These are phyloP conservation scores for Neodiprion pinetum DNA, from an alignment of 1,140 invertebrate genomes.

Conservation along the genomic window DNA sequence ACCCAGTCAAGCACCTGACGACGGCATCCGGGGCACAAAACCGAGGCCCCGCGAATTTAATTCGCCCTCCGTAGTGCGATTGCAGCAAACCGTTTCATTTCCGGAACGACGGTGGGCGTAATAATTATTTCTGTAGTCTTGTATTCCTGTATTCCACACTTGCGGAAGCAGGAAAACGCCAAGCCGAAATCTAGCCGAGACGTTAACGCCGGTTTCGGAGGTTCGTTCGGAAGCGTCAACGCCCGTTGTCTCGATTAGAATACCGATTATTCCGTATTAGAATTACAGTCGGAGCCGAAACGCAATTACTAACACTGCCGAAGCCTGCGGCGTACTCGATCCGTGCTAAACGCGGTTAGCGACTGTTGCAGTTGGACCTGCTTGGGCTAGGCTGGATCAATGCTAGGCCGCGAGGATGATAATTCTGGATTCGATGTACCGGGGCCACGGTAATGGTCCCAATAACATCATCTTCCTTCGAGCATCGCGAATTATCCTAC, in stretches of 20 bases:
- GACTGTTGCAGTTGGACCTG: background rate
- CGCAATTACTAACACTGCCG: background rate
- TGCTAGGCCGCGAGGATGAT: background rate
- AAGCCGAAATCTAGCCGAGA: background rate
- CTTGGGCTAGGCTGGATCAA: background rate
- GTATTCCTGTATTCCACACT: background rate
- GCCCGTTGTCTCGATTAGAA: background rate
- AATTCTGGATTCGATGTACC: background rate
- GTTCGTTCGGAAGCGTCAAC: too few relatives aligned
- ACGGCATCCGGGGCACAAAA: constrained; percentile 23
- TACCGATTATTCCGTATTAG: background rate
- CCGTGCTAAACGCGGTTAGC: background rate
- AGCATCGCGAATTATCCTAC: background rate
- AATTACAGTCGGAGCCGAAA: background rate
- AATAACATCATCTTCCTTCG: background rate
- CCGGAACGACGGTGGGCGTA: background rate
- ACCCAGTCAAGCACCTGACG: background rate
- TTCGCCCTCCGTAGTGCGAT: background rate
- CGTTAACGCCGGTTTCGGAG: background rate
- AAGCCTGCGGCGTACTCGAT: background rate
- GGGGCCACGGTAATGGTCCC: background rate
- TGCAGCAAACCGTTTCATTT: background rate
- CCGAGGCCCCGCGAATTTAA: background rate
- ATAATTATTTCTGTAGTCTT: too few relatives aligned
- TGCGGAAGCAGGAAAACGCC: background rate